A percentile compares a stretch with the other conserved stretches of the same genome.
These are phyloP conservation scores for Blomia tropicalis DNA, from an alignment of 2,888 invertebrate species.

Conservation along the genomic window DNA sequence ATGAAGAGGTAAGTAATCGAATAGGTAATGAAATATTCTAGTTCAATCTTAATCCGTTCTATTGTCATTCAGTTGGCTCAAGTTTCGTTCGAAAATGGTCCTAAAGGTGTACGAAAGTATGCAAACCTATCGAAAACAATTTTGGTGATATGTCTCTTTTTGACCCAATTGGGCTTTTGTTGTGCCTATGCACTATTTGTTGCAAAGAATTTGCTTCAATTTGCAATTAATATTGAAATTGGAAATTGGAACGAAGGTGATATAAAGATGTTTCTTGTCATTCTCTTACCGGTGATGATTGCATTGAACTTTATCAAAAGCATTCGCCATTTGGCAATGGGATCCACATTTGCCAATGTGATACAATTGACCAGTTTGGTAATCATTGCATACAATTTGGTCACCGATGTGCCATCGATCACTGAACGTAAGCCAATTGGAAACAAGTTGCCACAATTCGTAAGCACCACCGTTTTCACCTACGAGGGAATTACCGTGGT, in stretches of 20 bases:
- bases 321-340: slow-evolving; percentile 17
- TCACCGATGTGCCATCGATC: slow-evolving; percentile 10
- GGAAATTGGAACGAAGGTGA: not conserved
- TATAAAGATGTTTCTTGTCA: not conserved
- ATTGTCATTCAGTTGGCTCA: not conserved
- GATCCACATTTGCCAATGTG: slow-evolving; percentile 15
- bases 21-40: not conserved
- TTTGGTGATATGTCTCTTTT: slow-evolving; percentile 6
- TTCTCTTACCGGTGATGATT: slow-evolving; percentile 16
- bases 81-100: slow-evolving; percentile 8
- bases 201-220: slow-evolving; percentile 17
- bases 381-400: slow-evolving; percentile 20
- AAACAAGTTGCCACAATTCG: slow-evolving; percentile 16
- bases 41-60: not conserved
- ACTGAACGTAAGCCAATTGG: not conserved
- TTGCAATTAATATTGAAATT: slow-evolving; percentile 8
- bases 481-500: slow-evolving; percentile 23
- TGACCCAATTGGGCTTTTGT: slow-evolving; percentile 22
- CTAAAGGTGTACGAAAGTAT: not conserved
- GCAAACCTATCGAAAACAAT: slow-evolving; percentile 8
- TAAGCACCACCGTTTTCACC: slow-evolving; percentile 20
- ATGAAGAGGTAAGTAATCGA: slow-evolving; percentile 8
- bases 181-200: slow-evolving; percentile 20
- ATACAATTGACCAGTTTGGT: slow-evolving; percentile 16
- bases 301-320: slow-evolving; percentile 18